Evolutionary conservation across 2,888 invertebrate species (phyloP), one percentile per base, ranked within the genome.

Genomic region (Coenonympha glycerion): DNA sequence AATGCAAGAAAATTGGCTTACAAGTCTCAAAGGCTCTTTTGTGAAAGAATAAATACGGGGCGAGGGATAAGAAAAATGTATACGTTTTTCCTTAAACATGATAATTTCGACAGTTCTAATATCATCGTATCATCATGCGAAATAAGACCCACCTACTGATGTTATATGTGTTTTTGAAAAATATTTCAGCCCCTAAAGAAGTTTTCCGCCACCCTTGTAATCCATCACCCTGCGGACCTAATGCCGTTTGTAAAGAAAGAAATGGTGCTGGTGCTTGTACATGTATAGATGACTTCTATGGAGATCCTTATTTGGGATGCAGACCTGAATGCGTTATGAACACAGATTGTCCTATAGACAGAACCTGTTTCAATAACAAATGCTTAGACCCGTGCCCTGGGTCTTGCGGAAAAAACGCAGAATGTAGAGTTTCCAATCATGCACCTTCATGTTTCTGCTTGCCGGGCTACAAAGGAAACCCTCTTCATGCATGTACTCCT

Each of bases 291-390:
- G 91, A 91, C 62, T 94, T 92, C 78, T 89, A 90, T 61, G 94
- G 94, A 42, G 93, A 94, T 79, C 93, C 95, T 22, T 93, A 93
- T 73, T 86, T 88, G 55, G 92, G 93, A 34, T 94, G 94, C 74
- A 89, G 93, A 62, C 93, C 93, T n/a, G 93, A 94, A 85, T 94
- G 94, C 71, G 90, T 92, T 34, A 91, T 92, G 79, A 94, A 93
- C 71, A 90, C 90, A 46, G 94, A 94, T 68, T 94, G 94, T 72
- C 85, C 91, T 59, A 86, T 89, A 61, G 89, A 91, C 59, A 90
- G 87, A 75, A 92, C 93, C 49, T 95, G 95, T 80, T 89, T 91
- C 56, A 92, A 91, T 73, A 92, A 92, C 75, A 93, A 93, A 84
- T 95, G 95, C 71, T 88, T 89, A 68, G 91, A 94, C 77, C 94